Conservation (phyloP, 2,888 invertebrate species). For the Eristalis arbustorum region DNA sequence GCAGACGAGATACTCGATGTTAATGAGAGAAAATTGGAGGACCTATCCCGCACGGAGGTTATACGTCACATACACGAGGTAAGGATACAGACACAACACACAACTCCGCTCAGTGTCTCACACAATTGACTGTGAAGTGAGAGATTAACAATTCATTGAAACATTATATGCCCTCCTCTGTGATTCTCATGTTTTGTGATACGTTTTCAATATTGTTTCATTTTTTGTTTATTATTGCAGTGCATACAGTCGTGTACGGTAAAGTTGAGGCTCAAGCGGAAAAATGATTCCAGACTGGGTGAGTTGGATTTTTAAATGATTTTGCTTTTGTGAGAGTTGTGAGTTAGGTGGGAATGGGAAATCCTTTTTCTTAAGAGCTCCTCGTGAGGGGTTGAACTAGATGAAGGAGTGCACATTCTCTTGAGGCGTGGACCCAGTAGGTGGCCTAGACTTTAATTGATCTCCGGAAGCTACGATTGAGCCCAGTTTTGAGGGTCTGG, state of each 20-base stretch:
- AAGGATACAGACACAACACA: no score
- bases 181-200: neutral
- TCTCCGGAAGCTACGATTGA: no score
- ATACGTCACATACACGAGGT: constrained; percentile 98
- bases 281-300: constrained; percentile 93
- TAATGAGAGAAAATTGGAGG: constrained; percentile 95
- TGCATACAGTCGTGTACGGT: constrained; percentile 97
- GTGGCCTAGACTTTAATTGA: no score
- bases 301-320: constrained; percentile 81
- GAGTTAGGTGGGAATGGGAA: neutral
- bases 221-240: constrained; percentile 84
- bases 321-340: no score
- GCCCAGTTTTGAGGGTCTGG: no score
- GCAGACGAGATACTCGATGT: constrained; percentile 99
- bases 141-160: neutral
- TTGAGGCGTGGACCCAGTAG: no score
- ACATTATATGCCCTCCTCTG: neutral
- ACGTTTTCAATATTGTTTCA: neutral
- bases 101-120: neutral
- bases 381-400: neutral
- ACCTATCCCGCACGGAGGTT: constrained; percentile 95
- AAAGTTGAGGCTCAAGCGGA: constrained; percentile 94
- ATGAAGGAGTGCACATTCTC: no score
- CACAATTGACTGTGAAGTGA: neutral
- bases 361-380: neutral